Evolutionary conservation across 1,140 invertebrate species (phyloP).

Genomic region (Antheraea mylitta): DNA sequence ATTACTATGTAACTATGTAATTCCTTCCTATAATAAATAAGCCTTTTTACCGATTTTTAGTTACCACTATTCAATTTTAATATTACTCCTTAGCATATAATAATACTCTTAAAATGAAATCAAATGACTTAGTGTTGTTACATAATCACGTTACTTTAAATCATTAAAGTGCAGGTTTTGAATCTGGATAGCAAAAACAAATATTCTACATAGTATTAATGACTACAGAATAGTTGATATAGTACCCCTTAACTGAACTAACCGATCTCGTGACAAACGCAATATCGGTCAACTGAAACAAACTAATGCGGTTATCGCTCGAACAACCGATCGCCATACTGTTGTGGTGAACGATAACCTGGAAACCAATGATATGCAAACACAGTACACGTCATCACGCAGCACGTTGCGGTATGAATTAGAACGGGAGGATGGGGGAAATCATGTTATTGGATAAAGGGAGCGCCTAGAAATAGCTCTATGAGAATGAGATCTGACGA

Average conservation of each 20-base stretch:
- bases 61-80: too few species aligned
- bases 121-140: too few species aligned
- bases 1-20: too few species aligned
- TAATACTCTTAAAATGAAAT: too few species aligned
- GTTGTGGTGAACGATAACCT: neutral
- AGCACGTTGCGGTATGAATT: slow-evolving; percentile 1
- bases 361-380: slow-evolving; percentile 3
- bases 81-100: too few species aligned
- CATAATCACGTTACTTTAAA: too few species aligned
- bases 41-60: too few species aligned
- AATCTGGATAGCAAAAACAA: too few species aligned
- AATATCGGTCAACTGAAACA: slow-evolving; percentile 4
- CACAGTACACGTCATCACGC: neutral
- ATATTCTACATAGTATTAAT: neutral
- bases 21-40: too few species aligned
- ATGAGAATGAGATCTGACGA: neutral
- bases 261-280: neutral
- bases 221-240: neutral
- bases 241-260: neutral
- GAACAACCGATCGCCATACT: neutral
- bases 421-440: neutral
- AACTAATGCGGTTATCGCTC: slow-evolving; percentile 3
- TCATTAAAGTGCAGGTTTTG: too few species aligned
- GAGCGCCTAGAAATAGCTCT: neutral
- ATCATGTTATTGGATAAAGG: neutral